Evolutionary conservation across 92 coral and sea anemone genomes (phyloP).

Genomic region (Micromussa lordhowensis): DNA sequence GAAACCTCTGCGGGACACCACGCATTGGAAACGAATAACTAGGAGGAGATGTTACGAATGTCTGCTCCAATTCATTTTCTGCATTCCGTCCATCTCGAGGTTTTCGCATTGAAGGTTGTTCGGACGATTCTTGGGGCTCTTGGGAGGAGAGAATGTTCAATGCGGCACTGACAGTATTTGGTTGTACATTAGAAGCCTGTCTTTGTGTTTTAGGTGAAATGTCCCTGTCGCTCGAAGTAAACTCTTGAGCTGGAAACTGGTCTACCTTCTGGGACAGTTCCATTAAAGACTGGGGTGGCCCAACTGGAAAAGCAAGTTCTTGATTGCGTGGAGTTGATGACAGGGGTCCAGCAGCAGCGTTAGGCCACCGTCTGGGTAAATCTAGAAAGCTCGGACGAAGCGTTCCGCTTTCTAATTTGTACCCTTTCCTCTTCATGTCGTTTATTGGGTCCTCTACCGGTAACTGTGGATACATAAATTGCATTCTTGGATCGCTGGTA

Average conservation of each 20-base stretch:
- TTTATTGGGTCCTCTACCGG: background rate
- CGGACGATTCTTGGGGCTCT: background rate
- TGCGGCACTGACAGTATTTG: slow-evolving; percentile 14
- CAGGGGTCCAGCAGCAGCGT: background rate
- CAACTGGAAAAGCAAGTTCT: background rate
- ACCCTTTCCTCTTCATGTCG: background rate
- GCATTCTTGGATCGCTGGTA: background rate
- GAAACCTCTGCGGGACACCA: background rate
- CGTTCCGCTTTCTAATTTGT: background rate
- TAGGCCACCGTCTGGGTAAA: background rate
- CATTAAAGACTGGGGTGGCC: slow-evolving; percentile 1
- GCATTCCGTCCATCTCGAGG: background rate
- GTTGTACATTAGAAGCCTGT: background rate
- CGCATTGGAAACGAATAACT: background rate
- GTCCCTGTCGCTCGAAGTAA: background rate
- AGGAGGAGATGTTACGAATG: background rate
- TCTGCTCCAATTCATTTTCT: background rate
- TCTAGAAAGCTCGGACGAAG: background rate
- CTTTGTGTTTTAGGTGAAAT: background rate
- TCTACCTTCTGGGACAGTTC: slow-evolving; percentile 2
- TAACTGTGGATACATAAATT: background rate
- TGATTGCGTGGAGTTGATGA: background rate
- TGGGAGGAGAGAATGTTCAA: background rate
- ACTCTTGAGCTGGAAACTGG: slow-evolving; percentile 2
- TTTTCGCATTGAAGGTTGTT: background rate